Conservation (phyloP, 2,797 vertebrate species). For the Remorina albescens region DNA sequence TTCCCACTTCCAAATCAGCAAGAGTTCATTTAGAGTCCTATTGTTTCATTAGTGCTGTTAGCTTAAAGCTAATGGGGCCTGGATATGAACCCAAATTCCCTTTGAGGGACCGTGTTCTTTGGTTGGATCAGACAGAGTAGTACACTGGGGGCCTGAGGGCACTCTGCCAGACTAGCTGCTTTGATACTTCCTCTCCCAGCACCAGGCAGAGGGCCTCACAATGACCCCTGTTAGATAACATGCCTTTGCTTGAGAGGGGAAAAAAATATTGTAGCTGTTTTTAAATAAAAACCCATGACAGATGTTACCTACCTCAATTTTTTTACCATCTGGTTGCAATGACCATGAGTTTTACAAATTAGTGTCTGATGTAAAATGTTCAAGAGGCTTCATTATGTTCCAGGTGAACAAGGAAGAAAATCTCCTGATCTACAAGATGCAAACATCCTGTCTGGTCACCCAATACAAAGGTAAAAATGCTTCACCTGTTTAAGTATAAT, state of each 20-base stretch:
- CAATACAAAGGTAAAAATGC: constrained; percentile 86
- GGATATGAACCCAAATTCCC: constrained; percentile 66
- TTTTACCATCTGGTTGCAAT: constrained; percentile 35
- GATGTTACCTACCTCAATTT: constrained; percentile 46
- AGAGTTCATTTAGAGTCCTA: constrained; percentile 54
- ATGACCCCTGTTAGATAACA: constrained; percentile 81
- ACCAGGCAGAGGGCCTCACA: constrained; percentile 67
- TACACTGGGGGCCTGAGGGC: constrained; percentile 69
- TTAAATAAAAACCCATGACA: constrained; percentile 50
- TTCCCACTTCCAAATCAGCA: constrained; percentile 21
- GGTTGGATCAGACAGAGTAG: constrained; percentile 74
- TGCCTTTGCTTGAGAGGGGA: constrained; percentile 60
- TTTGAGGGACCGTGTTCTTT: constrained; percentile 64
- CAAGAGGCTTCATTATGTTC: constrained; percentile 29
- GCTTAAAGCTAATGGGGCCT: constrained; percentile 46
- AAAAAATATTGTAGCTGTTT: constrained; percentile 29
- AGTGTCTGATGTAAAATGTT: constrained; percentile 30
- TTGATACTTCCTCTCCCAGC: constrained; percentile 76
- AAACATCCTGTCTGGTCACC: constrained; percentile 75
- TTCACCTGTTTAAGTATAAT: not conserved
- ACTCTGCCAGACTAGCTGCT: constrained; percentile 75
- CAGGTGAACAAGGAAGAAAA: constrained; percentile 75
- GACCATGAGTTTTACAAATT: constrained; percentile 37
- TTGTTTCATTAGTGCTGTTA: constrained; percentile 56
- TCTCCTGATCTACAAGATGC: constrained; percentile 78